Base-by-base conservation (phyloP, 2,888 invertebrate species). In the Platypus cylindrus region DNA sequence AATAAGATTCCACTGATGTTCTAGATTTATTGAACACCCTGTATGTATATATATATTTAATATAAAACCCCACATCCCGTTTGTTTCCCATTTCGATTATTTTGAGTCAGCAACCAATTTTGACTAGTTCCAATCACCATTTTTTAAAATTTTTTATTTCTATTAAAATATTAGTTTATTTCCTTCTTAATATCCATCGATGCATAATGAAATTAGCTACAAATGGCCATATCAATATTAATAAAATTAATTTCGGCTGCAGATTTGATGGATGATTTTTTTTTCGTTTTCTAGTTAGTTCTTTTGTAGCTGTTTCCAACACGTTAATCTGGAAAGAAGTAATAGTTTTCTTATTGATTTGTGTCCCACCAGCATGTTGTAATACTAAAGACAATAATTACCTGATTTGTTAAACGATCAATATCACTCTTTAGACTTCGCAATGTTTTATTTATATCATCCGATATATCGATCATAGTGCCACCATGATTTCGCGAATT, bases 161-260 rank as follows among this genome's bases (percentile, higher is more conserved):
- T 25, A 5, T 11, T 25, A 8, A 25, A 8, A 8, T 5, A n/a
- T 25, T n/a, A 11, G 8, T 20, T 32, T 48, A 49, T 23, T 48
- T 49, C 34, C 47, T 41, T 37, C 45, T 52, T 16, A 44, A 34
- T 31, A 53, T 32, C 45, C 51, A 55, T 41, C 54, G 48, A 43
- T 56, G 55, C 45, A 58, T 49, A 28, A 62, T 47, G 42, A 59
- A 53, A 44, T 48, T 67, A 3, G 69, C 73, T 29, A 78, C 43
- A 51, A 80, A 66, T 3, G 81, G 81, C 81, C 81, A 81, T 36
- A 71, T 42, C 44, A 80, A 55, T 41, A 79, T 62, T 30, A 66
- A 52, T 32, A 78, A 59, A 1, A 78, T 64, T 3, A 66, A 63
- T 27, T 27, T 27, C 15, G 65, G 48, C 8, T 55, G 50, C 5